These are phyloP conservation scores for Montipora cactus DNA, from an alignment of 64 coral and sea anemone species.

Conservation along the genomic window DNA sequence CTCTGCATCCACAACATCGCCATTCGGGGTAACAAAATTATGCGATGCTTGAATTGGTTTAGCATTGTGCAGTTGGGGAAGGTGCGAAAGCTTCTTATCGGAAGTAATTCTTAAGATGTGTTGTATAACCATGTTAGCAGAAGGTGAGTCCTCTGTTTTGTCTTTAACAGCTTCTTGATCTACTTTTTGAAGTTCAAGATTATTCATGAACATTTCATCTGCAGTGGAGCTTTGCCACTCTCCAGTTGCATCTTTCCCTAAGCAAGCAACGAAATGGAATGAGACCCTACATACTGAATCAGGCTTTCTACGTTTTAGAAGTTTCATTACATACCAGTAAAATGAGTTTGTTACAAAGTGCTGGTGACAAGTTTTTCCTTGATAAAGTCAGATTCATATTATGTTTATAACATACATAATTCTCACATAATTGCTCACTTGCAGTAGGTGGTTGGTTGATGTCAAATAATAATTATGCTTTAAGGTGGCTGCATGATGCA, in stretches of 20 bases:
- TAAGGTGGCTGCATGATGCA: too few species aligned
- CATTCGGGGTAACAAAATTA: conserved; percentile 23
- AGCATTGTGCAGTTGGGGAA: background rate
- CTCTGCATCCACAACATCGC: conserved; percentile 31
- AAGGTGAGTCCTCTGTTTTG: conserved; percentile 43
- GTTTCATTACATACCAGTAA: background rate
- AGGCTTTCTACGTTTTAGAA: conserved; percentile 20
- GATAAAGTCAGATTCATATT: too few species aligned
- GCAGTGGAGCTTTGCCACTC: conserved; percentile 69
- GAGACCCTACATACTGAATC: conserved; percentile 69
- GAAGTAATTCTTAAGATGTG: conserved; percentile 84
- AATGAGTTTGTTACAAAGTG: background rate
- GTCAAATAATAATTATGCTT: too few species aligned
- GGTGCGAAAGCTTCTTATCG: conserved; percentile 38
- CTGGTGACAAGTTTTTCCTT: too few species aligned
- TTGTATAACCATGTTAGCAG: conserved; percentile 52
- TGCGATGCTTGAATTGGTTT: conserved; percentile 39
- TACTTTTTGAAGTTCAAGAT: conserved; percentile 86
- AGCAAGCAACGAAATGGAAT: conserved; percentile 70
- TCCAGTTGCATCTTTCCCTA: conserved; percentile 47
- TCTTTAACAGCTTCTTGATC: conserved; percentile 1
- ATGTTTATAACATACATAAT: too few species aligned
- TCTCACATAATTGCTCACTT: too few species aligned
- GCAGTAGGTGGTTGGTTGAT: too few species aligned
- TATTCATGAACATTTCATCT: conserved; percentile 74